Conservation (phyloP, 2,797 vertebrate species). For the Trematomus bernacchii region DNA sequence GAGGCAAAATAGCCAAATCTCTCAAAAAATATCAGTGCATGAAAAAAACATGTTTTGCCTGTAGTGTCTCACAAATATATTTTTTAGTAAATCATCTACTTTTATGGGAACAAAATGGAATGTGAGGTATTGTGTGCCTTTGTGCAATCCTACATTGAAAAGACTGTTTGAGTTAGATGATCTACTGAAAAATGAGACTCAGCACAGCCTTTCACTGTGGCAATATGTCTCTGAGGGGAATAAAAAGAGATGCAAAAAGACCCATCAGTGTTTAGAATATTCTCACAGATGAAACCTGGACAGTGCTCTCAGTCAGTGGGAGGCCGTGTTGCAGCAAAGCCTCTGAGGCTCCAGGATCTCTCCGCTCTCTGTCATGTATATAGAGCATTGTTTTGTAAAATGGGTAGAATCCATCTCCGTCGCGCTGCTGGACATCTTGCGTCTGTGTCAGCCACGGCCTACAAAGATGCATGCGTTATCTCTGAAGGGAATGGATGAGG, state of each 20-base stretch:
- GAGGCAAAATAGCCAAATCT: too few relatives aligned
- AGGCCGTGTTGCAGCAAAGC: constrained; percentile 38
- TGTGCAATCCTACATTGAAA: constrained; percentile 15
- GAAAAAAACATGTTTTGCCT: too few relatives aligned
- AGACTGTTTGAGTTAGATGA: constrained; percentile 25
- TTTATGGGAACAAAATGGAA: constrained; percentile 17
- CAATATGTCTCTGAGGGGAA: constrained; percentile 15
- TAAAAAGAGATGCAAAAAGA: constrained; percentile 35
- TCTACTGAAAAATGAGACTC: constrained; percentile 10
- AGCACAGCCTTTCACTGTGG: constrained; percentile 2
- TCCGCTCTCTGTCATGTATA: constrained; percentile 33
- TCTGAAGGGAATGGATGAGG: constrained; percentile 57
- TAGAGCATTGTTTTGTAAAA: constrained; percentile 54
- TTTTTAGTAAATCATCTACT: constrained; percentile 11
- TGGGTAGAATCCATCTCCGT: constrained; percentile 51
- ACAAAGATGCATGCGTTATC: constrained; percentile 59
- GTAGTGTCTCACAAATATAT: constrained; percentile 6
- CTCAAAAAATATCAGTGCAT: too few relatives aligned
- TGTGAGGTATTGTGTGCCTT: constrained; percentile 32
- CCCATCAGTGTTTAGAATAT: constrained; percentile 16
- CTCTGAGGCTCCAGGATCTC: constrained; percentile 34
- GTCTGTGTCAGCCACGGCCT: constrained; percentile 21
- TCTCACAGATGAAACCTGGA: constrained; percentile 47
- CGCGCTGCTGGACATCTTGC: constrained; percentile 46
- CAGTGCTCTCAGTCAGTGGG: constrained; percentile 35